Evolutionary conservation across 2,888 invertebrate genomes (phyloP), one percentile per base, ranked within the genome.

Genomic region (Eulithis testata): DNA sequence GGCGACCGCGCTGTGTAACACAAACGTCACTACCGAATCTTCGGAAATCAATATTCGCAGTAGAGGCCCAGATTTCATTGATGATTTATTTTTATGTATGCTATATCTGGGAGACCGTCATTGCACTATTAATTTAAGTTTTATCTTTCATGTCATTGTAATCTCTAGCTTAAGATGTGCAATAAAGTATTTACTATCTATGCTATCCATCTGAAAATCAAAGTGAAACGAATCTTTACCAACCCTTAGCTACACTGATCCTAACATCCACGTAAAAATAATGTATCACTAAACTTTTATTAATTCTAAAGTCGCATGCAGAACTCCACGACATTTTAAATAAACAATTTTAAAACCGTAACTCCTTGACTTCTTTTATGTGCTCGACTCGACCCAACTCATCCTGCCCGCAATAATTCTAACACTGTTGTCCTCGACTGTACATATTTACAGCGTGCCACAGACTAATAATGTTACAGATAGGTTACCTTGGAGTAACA

Each of bases 371-470:
- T 52, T 53, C 53, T 36, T 52, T 59, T 52, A 45, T 37, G 27
- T 36, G 9, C 40, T 43, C 50, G 49, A 40, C 70, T 66, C 57
- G 9, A 9, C 14, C 37, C 14, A 53, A 14, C 37, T 53, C 37
- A 51, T 62, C 52, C 21, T 47, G 61, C 50, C 45, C 58, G 55
- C 57, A 47, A 62, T 54, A 65, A 61, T 58, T 61, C 63, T 51
- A 64, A 57, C 69, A 73, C 73, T 69, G 69, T 68, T 69, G 68
- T 69, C 69, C 63, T 65, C 66, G 68, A 69, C 68, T 65, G 65
- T 70, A 57, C 66, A 66, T 74, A 72, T 76, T 79, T 76, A 74
- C 69, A 65, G 57, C 60, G 64, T 71, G 14, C 9, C 49, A 49
- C n/a, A 49, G 49, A 49, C 49, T 49, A 9, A 49, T 21, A 9